phyloP scores from a whole-genome alignment of 2,888 invertebrate species.

The Priapulus caudatus region DNA sequence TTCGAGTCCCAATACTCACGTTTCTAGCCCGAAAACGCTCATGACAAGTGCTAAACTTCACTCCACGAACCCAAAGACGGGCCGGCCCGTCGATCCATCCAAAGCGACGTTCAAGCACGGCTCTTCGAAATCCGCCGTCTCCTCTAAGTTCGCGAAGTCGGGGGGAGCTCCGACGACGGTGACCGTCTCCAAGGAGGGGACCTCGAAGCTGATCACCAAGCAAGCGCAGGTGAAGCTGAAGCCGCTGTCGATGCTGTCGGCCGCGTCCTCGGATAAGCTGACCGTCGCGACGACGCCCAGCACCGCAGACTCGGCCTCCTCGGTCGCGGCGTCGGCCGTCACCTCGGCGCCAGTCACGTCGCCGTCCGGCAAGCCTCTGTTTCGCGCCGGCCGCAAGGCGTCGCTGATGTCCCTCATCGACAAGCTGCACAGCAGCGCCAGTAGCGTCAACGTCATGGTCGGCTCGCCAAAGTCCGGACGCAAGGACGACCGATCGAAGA shows the following conservation, averaged over 20 bases:
- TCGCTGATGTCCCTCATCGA: slow-evolving; percentile 56
- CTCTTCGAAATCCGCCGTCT: too few species aligned
- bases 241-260: slow-evolving; percentile 55
- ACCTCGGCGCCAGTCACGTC: background rate
- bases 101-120: too few species aligned
- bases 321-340: background rate
- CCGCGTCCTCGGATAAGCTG: slow-evolving; percentile 40
- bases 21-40: too few species aligned
- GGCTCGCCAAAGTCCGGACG: slow-evolving; percentile 21
- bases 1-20: too few species aligned
- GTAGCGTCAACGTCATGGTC: slow-evolving; percentile 9
- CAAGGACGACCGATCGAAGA: slow-evolving; percentile 19
- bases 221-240: slow-evolving; percentile 33
- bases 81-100: too few species aligned
- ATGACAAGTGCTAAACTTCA: too few species aligned
- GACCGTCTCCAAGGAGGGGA: slow-evolving; percentile 25
- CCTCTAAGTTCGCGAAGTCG: too few species aligned
- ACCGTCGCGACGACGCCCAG: background rate
- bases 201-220: slow-evolving; percentile 29
- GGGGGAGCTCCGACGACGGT: too few species aligned
- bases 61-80: too few species aligned
- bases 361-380: background rate
- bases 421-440: slow-evolving; percentile 50
- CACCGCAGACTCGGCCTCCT: background rate
- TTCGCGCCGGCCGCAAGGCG: slow-evolving; percentile 22